A percentile compares a stretch with the other conserved stretches of the same genome.
phyloP scores from a whole-genome alignment of 2,113 vertebrate genomes.

The Chamaea fasciata region DNA sequence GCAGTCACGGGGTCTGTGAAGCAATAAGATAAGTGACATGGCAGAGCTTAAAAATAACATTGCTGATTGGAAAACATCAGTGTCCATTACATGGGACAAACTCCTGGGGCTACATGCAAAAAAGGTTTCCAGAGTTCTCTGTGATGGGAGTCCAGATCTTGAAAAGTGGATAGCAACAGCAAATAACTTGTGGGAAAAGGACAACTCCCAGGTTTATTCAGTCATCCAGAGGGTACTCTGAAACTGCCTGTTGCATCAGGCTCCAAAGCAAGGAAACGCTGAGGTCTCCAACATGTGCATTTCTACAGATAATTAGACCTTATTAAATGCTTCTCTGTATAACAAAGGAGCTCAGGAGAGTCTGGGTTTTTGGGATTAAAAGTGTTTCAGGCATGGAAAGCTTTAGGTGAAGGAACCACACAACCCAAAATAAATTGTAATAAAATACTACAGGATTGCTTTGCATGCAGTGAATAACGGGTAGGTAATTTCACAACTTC shows the following conservation, averaged over 20 bases:
- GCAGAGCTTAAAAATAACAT: conserved; percentile 42
- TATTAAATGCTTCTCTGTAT: not conserved
- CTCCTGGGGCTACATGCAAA: not conserved
- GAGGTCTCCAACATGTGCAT: not conserved
- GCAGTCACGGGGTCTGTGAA: not conserved
- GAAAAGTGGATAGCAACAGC: not conserved
- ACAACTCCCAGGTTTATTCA: not conserved
- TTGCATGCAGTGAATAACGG: not conserved
- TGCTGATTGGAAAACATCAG: conserved; percentile 6
- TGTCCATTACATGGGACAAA: not conserved
- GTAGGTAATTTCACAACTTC: conserved; percentile 37
- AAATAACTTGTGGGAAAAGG: not conserved
- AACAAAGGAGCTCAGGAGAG: not conserved
- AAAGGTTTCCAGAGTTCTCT: not conserved
- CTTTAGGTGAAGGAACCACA: not conserved
- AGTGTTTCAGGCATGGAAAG: not conserved
- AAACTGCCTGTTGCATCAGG: not conserved
- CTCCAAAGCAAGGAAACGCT: not conserved
- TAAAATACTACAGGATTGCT: not conserved
- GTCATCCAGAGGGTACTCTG: not conserved
- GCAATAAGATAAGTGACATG: conserved; percentile 19
- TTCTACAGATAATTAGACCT: not conserved
- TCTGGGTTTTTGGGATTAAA: not conserved
- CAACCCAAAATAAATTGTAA: not conserved
- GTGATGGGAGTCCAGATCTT: not conserved